phyloP scores from a whole-genome alignment of 2,888 invertebrate genomes.

The Dasysyrphus albostriatus region DNA sequence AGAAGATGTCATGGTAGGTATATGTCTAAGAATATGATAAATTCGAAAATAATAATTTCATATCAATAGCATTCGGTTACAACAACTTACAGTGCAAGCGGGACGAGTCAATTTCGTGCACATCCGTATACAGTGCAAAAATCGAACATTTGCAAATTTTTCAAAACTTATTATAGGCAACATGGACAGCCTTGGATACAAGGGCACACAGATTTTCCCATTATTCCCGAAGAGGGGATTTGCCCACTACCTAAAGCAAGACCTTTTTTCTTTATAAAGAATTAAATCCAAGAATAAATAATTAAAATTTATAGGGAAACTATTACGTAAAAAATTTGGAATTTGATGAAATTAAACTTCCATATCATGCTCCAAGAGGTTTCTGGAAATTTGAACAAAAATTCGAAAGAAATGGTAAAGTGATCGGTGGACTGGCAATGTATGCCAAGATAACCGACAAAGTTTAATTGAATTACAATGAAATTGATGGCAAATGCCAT shows the following conservation, averaged over 20 bases:
- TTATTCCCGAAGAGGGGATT: conserved; percentile 18
- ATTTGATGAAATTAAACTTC: not conserved
- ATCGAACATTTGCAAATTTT: not conserved
- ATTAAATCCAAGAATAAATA: not conserved
- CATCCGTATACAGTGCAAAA: conserved; percentile 4
- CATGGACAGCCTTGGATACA: not conserved
- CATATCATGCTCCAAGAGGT: conserved; percentile 12
- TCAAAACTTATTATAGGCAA: not conserved
- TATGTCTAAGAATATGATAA: not conserved
- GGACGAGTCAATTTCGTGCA: not conserved
- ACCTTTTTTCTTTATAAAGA: not conserved
- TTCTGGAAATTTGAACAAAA: conserved; percentile 12
- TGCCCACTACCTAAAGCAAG: conserved; percentile 10
- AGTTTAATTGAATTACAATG: not conserved
- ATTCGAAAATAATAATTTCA: not conserved
- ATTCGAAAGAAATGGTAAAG: conserved; percentile 11
- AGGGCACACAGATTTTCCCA: conserved; percentile 10
- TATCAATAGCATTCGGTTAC: not conserved
- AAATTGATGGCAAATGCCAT: too few species aligned
- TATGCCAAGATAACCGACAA: not conserved
- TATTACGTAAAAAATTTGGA: not conserved
- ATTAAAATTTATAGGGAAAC: not conserved
- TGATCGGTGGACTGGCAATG: not conserved
- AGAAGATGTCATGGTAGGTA: not conserved
- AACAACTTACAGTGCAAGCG: not conserved